Conservation (phyloP, 1,140 invertebrate species). For the Hydropsyche tenuis region DNA sequence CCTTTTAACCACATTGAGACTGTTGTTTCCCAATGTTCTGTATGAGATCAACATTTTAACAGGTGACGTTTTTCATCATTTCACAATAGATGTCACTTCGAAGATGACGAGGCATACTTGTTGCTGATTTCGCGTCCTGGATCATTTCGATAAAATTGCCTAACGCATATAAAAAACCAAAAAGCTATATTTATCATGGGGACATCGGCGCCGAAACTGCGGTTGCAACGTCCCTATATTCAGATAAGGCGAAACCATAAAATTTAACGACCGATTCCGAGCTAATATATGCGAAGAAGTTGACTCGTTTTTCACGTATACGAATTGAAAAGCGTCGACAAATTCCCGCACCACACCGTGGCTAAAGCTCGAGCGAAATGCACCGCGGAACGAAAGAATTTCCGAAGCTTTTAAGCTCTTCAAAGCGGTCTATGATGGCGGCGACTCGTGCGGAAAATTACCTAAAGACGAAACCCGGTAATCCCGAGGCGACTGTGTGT, state of each 20-base stretch:
- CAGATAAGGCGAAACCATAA: slow-evolving; percentile 13
- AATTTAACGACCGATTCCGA: slow-evolving; percentile 25
- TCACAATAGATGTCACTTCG: too few relatives aligned
- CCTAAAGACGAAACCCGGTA: neutral
- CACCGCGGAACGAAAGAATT: neutral
- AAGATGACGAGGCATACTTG: too few relatives aligned
- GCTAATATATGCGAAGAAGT: slow-evolving; percentile 26
- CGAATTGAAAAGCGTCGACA: neutral
- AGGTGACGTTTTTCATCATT: too few relatives aligned
- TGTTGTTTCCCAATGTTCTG: too few relatives aligned
- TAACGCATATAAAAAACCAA: neutral
- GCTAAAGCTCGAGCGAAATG: too few relatives aligned
- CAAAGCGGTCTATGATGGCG: neutral
- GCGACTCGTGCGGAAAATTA: neutral
- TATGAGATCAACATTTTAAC: too few relatives aligned
- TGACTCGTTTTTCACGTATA: slow-evolving; percentile 20
- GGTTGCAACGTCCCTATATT: neutral
- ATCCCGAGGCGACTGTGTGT: neutral
- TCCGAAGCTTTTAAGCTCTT: neutral
- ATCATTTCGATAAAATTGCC: too few relatives aligned
- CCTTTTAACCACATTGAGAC: too few relatives aligned
- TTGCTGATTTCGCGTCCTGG: too few relatives aligned
- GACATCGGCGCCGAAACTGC: neutral
- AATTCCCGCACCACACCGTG: too few relatives aligned
- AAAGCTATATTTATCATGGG: slow-evolving; percentile 7